phyloP scores from a whole-genome alignment of 2,797 vertebrate species.

The Philypnodon macrostomus region DNA sequence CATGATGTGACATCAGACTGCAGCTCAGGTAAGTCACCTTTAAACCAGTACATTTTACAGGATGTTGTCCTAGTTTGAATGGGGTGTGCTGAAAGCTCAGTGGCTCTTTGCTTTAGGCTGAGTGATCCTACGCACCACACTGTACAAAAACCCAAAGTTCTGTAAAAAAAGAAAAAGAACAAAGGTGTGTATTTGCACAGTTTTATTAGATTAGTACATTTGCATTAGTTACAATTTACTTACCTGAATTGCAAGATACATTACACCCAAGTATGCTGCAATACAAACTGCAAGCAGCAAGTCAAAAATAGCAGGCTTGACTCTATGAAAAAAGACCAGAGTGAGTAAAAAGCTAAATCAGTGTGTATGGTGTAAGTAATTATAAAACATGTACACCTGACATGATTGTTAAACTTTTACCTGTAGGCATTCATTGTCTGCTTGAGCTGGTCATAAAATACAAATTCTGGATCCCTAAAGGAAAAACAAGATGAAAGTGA shows the following conservation, averaged over 20 bases:
- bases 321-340: slow-evolving; percentile 70
- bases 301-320: slow-evolving; percentile 98
- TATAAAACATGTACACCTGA: no score
- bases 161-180: slow-evolving; percentile 50
- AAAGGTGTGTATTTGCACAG: background rate
- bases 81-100: slow-evolving; percentile 57
- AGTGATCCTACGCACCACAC: slow-evolving; percentile 84
- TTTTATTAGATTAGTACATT: background rate
- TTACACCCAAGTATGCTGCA: slow-evolving; percentile 89
- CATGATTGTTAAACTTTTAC: slow-evolving; percentile 60
- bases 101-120: slow-evolving; percentile 88
- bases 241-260: slow-evolving; percentile 94
- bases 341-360: no score
- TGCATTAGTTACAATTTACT: slow-evolving; percentile 15
- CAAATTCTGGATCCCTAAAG: slow-evolving; percentile 93
- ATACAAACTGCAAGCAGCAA: slow-evolving; percentile 94
- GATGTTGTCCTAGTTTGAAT: slow-evolving; percentile 39
- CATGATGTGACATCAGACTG: slow-evolving; percentile 63
- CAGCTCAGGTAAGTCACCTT: slow-evolving; percentile 31
- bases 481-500: background rate
- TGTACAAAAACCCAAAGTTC: slow-evolving; percentile 93
- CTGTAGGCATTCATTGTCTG: slow-evolving; percentile 99
- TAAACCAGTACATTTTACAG: slow-evolving; percentile 35
- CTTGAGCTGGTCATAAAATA: slow-evolving; percentile 98
- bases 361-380: no score